These are phyloP conservation scores for Grammomys dolichurus DNA, from an alignment of 2,113 vertebrate species.

Conservation along the genomic window DNA sequence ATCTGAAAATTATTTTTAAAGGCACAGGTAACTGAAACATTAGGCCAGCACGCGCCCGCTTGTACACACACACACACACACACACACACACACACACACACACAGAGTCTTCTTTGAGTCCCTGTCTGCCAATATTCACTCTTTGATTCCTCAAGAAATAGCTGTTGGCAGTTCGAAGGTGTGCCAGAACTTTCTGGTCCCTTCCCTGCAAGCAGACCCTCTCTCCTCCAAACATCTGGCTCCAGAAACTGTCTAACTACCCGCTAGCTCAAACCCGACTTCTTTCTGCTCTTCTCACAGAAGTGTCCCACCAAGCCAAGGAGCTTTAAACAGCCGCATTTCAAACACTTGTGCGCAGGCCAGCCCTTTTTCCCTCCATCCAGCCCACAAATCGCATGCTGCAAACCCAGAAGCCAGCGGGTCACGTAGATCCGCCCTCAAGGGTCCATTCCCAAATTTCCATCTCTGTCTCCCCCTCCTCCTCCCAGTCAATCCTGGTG, in stretches of 20 bases:
- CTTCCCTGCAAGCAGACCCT: not conserved
- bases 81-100: not conserved
- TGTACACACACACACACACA: too few relatives aligned
- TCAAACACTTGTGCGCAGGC: not conserved
- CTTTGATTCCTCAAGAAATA: not conserved
- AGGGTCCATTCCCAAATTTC: not conserved
- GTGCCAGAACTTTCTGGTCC: constrained; percentile 5
- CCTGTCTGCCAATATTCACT: not conserved
- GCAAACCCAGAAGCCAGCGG: not conserved
- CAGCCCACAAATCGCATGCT: not conserved
- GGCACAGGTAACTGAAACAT: not conserved
- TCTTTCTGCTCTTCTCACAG: not conserved
- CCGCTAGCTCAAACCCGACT: not conserved
- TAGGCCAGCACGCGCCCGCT: not conserved
- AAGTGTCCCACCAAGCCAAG: constrained; percentile 12
- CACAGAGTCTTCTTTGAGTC: not conserved
- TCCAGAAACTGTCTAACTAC: not conserved
- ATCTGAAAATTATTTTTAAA: constrained; percentile 23
- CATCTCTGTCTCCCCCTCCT: not conserved
- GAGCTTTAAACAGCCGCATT: constrained; percentile 53
- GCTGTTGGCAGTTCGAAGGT: not conserved
- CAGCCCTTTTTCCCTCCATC: not conserved
- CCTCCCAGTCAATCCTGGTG: not conserved
- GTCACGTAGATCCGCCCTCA: not conserved
- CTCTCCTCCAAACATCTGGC: not conserved